Evolutionary conservation across 2,888 invertebrate species (phyloP), one percentile per base, ranked within the genome.

Genomic region (Cataglyphis altisquamis): DNA sequence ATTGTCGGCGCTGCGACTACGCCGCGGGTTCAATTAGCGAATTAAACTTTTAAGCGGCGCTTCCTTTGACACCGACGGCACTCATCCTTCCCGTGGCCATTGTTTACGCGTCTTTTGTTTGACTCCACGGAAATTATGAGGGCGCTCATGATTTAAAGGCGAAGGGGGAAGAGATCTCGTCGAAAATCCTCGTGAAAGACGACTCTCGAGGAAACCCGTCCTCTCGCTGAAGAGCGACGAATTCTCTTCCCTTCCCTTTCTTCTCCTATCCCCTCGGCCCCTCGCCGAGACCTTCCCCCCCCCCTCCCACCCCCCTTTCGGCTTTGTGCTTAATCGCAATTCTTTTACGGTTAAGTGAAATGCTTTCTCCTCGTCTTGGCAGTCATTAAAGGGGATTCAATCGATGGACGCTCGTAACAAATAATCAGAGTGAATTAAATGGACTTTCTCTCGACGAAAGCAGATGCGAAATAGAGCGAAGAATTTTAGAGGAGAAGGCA

Each of bases 21-120:
- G 73, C 82, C 80, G 90, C 86, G 78, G 75, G 77, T 90, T 91
- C 91, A 91, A 91, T 91, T 91, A 90, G 90, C 83, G 86, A 90
- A 89, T 90, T 88, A 87, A 89, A 90, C 88, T 91, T 86, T 86
- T 85, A 84, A 87, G 85, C 86, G 78, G 75, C 66, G 87, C 83
- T 81, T 83, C 86, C 86, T 88, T 89, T 89, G 86, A 89, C 86
- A 87, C 85, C 85, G 83, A 73, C 82, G 57, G 48, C 78, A 21
- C 81, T 57, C 86, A 82, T 82, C 80, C 82, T 55, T 82, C 63
- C 64, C 78, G 74, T 86, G 75, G 77, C 85, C 87, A 86, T 87
- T 89, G 87, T 90, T 88, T 88, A 87, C 86, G 72, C 72, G 84
- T 86, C 87, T 90, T 89, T 91, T 90, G 87, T 90, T 88, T 84